A percentile compares a stretch with the other conserved stretches of the same genome.
phyloP scores from a whole-genome alignment of 2,888 invertebrate species.

The Netelia inedita region DNA sequence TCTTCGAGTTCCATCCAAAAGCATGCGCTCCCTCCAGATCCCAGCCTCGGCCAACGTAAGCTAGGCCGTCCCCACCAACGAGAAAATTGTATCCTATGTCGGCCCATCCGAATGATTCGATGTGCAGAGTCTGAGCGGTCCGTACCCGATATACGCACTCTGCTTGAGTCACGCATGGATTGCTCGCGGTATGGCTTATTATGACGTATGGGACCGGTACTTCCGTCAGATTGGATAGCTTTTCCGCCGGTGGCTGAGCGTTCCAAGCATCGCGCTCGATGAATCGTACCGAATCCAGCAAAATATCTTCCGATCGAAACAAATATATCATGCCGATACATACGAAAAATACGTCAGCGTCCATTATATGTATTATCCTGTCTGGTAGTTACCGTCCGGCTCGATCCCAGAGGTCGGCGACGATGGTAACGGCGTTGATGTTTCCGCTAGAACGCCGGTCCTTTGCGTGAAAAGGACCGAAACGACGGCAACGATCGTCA shows the following conservation, averaged over 20 bases:
- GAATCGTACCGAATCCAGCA: constrained; percentile 86
- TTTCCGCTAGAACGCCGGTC: constrained; percentile 29
- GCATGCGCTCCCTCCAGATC: constrained; percentile 90
- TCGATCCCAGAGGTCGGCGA: constrained; percentile 48
- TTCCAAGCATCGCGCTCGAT: constrained; percentile 89
- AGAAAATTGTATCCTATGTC: constrained; percentile 93
- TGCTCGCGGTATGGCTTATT: constrained; percentile 80
- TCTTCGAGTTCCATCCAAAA: constrained; percentile 88
- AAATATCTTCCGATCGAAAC: constrained; percentile 52
- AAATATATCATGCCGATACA: not conserved
- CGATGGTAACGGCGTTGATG: constrained; percentile 4
- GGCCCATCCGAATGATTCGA: constrained; percentile 88
- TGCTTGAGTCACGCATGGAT: constrained; percentile 81
- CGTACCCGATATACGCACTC: constrained; percentile 77
- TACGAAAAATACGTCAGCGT: no score
- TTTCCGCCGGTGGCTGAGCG: constrained; percentile 87
- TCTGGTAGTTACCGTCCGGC: constrained; percentile 54
- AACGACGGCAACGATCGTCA: constrained; percentile 71
- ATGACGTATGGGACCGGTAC: constrained; percentile 80
- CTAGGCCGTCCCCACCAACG: constrained; percentile 92
- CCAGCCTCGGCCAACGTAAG: constrained; percentile 92
- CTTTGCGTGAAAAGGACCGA: constrained; percentile 69
- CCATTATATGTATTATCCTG: not conserved
- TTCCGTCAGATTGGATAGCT: constrained; percentile 68
- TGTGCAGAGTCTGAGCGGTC: constrained; percentile 85